Percentiles rank a stretch among this genome's conserved stretches.
Evolutionary conservation across 2,113 vertebrate genomes (phyloP).

Genomic region (Hyperopisus bebe): DNA sequence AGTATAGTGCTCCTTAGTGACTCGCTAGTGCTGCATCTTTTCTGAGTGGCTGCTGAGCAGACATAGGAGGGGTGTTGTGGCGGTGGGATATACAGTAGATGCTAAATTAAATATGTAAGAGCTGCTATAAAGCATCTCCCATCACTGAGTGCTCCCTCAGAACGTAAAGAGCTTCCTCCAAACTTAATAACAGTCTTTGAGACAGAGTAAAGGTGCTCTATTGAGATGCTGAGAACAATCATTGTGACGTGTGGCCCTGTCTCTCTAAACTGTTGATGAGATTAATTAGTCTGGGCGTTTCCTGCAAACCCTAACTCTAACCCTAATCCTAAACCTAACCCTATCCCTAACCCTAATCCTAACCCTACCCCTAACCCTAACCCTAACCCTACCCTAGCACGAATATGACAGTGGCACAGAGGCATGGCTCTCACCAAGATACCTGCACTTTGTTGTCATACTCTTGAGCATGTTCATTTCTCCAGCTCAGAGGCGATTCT

Average conservation of each 20-base stretch:
- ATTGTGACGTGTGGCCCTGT: not conserved
- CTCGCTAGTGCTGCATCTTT: not conserved
- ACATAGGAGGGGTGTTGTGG: not conserved
- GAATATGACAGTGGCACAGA: not conserved
- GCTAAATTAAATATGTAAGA: slow-evolving; percentile 20
- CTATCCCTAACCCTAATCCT: too few relatives aligned
- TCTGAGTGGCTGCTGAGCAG: not conserved
- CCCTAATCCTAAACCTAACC: too few relatives aligned
- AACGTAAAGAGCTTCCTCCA: slow-evolving; percentile 16
- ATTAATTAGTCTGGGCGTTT: slow-evolving; percentile 17
- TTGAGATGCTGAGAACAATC: slow-evolving; percentile 27
- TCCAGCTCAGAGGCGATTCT: not conserved
- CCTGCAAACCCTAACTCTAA: slow-evolving; percentile 9
- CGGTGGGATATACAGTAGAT: not conserved
- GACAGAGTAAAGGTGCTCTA: slow-evolving; percentile 22
- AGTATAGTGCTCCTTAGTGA: not conserved
- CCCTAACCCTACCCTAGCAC: slow-evolving; percentile 6
- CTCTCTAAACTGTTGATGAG: not conserved
- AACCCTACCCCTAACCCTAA: slow-evolving; percentile 8
- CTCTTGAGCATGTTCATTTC: not conserved
- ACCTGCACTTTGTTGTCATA: not conserved
- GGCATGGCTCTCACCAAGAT: not conserved
- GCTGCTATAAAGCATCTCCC: slow-evolving; percentile 14
- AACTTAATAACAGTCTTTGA: slow-evolving; percentile 24
- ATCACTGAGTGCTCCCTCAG: slow-evolving; percentile 7